Evolutionary conservation across 2,888 invertebrate species (phyloP).

Genomic region (Drosophila sordidapex): DNA sequence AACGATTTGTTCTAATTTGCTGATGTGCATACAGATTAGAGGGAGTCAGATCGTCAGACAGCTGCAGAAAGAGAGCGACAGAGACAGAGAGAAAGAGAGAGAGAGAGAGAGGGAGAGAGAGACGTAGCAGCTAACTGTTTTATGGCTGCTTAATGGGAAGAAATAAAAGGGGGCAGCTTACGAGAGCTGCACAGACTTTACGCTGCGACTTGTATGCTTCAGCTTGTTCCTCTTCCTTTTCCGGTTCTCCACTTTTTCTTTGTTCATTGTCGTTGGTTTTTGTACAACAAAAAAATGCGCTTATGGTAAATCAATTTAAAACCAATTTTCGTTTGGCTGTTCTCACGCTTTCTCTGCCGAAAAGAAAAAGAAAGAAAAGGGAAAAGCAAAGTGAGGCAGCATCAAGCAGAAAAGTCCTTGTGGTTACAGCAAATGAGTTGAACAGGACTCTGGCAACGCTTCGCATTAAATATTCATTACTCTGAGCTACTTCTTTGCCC

Average conservation of each 20-base stretch:
- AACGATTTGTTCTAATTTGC: slow-evolving; percentile 71
- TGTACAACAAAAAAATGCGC: slow-evolving; percentile 36
- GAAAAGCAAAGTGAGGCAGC: slow-evolving; percentile 1
- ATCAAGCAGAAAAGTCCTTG: slow-evolving; percentile 39
- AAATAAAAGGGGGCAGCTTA: slow-evolving; percentile 18
- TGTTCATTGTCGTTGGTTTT: slow-evolving; percentile 31
- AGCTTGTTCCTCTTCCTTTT: neutral
- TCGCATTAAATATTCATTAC: slow-evolving; percentile 79
- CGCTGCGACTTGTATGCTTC: slow-evolving; percentile 15
- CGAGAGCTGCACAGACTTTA: slow-evolving; percentile 15
- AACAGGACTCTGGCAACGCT: slow-evolving; percentile 48
- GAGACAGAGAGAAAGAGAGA: neutral
- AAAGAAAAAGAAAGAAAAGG: slow-evolving; percentile 13
- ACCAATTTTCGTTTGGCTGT: slow-evolving; percentile 70
- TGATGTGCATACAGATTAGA: slow-evolving; percentile 72
- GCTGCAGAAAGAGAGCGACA: neutral
- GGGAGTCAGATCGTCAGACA: neutral
- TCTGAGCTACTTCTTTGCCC: slow-evolving; percentile 63
- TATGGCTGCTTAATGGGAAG: slow-evolving; percentile 21
- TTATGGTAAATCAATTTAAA: slow-evolving; percentile 80
- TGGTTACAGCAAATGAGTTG: slow-evolving; percentile 65
- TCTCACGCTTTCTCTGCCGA: slow-evolving; percentile 10
- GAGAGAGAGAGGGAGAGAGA: neutral
- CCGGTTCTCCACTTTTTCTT: slow-evolving; percentile 5
- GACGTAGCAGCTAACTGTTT: slow-evolving; percentile 25